phyloP scores from a whole-genome alignment of 1,140 invertebrate genomes.

The Maniola jurtina region DNA sequence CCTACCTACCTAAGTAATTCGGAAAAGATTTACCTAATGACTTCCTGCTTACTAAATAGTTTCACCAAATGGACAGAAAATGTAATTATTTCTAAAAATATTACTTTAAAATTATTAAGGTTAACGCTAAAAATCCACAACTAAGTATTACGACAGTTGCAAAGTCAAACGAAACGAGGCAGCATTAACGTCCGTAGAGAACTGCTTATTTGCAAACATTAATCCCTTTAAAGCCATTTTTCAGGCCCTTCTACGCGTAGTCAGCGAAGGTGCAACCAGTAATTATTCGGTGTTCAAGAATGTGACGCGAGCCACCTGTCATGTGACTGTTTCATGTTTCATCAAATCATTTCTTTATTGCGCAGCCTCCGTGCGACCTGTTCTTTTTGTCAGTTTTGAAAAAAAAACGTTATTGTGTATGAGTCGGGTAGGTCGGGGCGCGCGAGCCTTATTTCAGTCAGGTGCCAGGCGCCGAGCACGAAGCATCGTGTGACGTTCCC shows the following conservation, averaged over 20 bases:
- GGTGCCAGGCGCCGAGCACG: slow-evolving; percentile 68
- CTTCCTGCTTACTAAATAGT: no score
- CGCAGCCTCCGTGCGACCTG: slow-evolving; percentile 68
- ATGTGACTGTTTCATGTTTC: slow-evolving; percentile 57
- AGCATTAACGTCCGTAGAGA: slow-evolving; percentile 54
- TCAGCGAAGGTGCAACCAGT: slow-evolving; percentile 56
- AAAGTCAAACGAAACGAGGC: slow-evolving; percentile 47
- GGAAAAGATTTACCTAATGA: no score
- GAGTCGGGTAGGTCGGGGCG: slow-evolving; percentile 75
- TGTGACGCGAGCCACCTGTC: slow-evolving; percentile 74
- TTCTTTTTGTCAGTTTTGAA: slow-evolving; percentile 72
- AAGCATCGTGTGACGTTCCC: slow-evolving; percentile 46
- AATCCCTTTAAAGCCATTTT: slow-evolving; percentile 66
- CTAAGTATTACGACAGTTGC: slow-evolving; percentile 34
- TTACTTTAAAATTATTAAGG: neutral
- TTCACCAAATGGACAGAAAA: no score
- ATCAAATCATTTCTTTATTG: slow-evolving; percentile 77
- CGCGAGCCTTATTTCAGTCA: slow-evolving; percentile 70
- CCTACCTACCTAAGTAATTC: no score
- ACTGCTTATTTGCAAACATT: slow-evolving; percentile 67
- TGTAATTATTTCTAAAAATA: no score
- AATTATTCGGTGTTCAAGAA: slow-evolving; percentile 65
- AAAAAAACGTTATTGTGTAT: slow-evolving; percentile 66
- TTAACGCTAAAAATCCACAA: slow-evolving; percentile 28
- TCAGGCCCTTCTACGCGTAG: slow-evolving; percentile 55